Base-by-base conservation (phyloP, 2,888 invertebrate species). In the Sarcophaga variegata region DNA sequence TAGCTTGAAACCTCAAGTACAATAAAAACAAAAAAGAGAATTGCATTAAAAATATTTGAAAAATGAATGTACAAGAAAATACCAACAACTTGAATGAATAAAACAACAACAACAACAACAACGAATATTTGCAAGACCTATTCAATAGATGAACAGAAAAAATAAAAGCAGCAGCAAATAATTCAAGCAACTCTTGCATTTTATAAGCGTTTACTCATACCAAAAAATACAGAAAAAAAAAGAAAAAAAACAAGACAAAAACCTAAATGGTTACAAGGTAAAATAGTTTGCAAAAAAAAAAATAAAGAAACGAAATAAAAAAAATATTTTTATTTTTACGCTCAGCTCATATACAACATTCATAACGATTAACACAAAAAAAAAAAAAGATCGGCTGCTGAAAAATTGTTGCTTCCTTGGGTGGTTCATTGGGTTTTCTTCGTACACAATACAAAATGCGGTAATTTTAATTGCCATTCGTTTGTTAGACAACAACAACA, bases 241-340 rank as follows among this genome's bases (percentile, higher is more conserved):
- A 12, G 4, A 14, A 49, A 80, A 69, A n/a, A 49, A 75, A 81
- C 78, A 77, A 81, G 27, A 17, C 71, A 60, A 83, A 86, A 87
- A 84, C 87, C 84, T 87, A 79, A 87, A 87, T 81, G 81, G 87
- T 87, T 87, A 87, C 87, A 87, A 87, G 87, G 87, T 87, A 79
- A 87, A 81, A 84, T 87, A 84, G 84, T 84, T 87, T 78, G 78
- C 83, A 79, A 80, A 76, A 86, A 22, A 80, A 71, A 25, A 80
- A 76, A 86, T n/a, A 80, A 71, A 25, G 27, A 71, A 47, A 70
- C 54, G 59, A 62, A 63, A 62, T 27, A 27, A 64, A 64, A 64
- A 80, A 74, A 17, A 63, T 77, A 47, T 67, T 20, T 62, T 59
- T 62, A 45, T 47, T 47, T 67, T n/a, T 45, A 11, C 63, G 70